phyloP scores from a whole-genome alignment of 2,888 invertebrate genomes.

The Alloscopus bannaensis region DNA sequence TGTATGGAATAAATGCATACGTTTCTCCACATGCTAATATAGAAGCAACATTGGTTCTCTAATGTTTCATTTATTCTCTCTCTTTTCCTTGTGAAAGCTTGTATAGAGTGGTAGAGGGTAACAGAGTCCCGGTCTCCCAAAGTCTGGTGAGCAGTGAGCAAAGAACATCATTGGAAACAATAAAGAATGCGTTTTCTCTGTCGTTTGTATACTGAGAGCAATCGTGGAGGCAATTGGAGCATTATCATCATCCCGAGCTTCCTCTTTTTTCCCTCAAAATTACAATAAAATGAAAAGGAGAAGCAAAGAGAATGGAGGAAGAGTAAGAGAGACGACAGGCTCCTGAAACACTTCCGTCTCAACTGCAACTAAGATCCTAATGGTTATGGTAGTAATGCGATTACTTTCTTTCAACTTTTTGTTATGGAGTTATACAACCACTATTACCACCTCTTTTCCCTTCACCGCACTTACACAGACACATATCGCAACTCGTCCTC shows the following conservation, averaged over 20 bases:
- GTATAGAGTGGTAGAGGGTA: too few relatives aligned
- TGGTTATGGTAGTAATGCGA: constrained; percentile 63
- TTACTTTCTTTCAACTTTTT: constrained; percentile 60
- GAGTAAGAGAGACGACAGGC: constrained; percentile 25
- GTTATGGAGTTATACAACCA: constrained; percentile 47
- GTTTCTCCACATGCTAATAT: constrained; percentile 19
- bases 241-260: constrained; percentile 36
- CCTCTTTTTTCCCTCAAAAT: constrained; percentile 27
- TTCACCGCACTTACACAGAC: constrained; percentile 25
- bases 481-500: too few relatives aligned
- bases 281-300: constrained; percentile 17
- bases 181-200: too few relatives aligned
- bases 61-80: constrained; percentile 42
- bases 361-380: constrained; percentile 61
- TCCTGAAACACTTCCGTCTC: constrained; percentile 52
- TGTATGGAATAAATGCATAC: constrained; percentile 32
- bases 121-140: too few relatives aligned
- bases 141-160: constrained; percentile 20
- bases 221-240: constrained; percentile 40
- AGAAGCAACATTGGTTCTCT: constrained; percentile 2
- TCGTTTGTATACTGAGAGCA: constrained; percentile 9
- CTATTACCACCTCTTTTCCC: constrained; percentile 49
- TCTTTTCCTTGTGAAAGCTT: too few relatives aligned
- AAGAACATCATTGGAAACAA: constrained; percentile 40
- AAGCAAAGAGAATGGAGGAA: constrained; percentile 21